Conservation (phyloP, 1,140 invertebrate species). For the Zaprionus camerounensis region DNA sequence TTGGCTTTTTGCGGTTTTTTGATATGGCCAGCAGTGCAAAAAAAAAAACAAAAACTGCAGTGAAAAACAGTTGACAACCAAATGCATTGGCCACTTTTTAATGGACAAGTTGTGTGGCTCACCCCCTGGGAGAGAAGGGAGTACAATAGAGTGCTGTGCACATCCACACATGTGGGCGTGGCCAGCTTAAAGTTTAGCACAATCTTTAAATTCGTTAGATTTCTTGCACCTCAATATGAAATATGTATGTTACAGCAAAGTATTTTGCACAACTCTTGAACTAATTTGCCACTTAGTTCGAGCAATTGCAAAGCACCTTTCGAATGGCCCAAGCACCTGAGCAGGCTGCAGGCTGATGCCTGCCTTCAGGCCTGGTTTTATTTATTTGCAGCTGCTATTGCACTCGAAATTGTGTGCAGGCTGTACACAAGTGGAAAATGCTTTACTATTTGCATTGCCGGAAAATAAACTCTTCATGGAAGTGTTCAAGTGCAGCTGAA, state of each 20-base stretch:
- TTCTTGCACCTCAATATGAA: background rate
- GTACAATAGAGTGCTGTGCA: background rate
- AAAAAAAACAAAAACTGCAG: slow-evolving; percentile 37
- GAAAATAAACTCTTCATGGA: slow-evolving; percentile 20
- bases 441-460: slow-evolving; percentile 30
- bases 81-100: slow-evolving; percentile 66
- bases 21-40: slow-evolving; percentile 63
- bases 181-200: background rate
- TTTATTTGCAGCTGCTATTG: background rate
- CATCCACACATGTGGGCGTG: background rate
- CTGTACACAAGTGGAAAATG: slow-evolving; percentile 12
- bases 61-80: slow-evolving; percentile 63
- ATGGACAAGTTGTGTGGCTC: slow-evolving; percentile 42
- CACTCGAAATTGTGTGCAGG: slow-evolving; percentile 7
- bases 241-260: background rate
- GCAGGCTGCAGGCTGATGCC: too few relatives aligned
- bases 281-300: slow-evolving; percentile 9
- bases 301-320: slow-evolving; percentile 5
- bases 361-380: background rate
- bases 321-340: background rate
- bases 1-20: slow-evolving; percentile 74
- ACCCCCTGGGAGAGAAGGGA: background rate
- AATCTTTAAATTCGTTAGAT: background rate
- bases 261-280: slow-evolving; percentile 3
- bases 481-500: slow-evolving; percentile 21